Conservation (phyloP, 2,113 vertebrate genomes). For the Cromileptes altivelis region DNA sequence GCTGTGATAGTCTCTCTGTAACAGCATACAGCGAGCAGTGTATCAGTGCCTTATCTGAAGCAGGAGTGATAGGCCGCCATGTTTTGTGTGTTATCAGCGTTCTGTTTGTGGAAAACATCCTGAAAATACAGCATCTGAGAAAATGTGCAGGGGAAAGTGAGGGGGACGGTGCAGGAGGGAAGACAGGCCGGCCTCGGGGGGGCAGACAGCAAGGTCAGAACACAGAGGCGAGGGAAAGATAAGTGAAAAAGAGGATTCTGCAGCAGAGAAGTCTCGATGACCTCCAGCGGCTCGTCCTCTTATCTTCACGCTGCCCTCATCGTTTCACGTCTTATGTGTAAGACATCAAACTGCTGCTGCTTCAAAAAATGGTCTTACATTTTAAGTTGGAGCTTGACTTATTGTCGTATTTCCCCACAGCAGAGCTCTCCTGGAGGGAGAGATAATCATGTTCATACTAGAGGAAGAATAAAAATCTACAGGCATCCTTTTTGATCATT, state of each 20-base stretch:
- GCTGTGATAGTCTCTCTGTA: not conserved
- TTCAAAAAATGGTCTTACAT: not conserved
- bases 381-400: not conserved
- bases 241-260: not conserved
- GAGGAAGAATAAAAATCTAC: not conserved
- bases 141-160: not conserved
- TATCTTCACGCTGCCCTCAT: not conserved
- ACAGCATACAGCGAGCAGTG: not conserved
- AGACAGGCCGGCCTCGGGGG: not conserved
- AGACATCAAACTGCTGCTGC: not conserved
- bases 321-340: not conserved
- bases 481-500: no score
- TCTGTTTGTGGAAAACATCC: not conserved
- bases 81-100: slow-evolving; percentile 16
- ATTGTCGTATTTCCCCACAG: not conserved
- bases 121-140: not conserved
- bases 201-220: not conserved
- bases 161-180: not conserved
- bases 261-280: not conserved
- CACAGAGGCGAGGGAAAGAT: not conserved
- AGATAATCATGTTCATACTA: not conserved
- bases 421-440: not conserved
- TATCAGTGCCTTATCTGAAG: slow-evolving; percentile 16
- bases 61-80: not conserved
- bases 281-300: not conserved